A percentile compares a stretch with the other conserved stretches of the same genome.
Conservation (phyloP, 2,888 invertebrate species). For the Ornithoptera priamus region DNA sequence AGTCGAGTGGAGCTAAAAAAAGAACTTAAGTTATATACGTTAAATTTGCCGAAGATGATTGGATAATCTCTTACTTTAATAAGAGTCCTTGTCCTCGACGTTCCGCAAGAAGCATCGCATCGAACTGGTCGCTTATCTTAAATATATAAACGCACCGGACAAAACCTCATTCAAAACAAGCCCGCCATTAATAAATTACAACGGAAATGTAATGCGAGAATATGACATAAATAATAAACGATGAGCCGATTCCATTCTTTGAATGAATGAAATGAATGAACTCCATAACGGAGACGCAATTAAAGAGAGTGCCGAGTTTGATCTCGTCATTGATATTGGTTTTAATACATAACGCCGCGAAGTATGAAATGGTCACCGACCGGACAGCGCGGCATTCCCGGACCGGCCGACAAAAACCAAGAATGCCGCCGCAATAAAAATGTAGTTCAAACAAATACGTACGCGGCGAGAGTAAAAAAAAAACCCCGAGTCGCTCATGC, state of each 20-base stretch:
- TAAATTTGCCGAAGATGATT: constrained; percentile 21
- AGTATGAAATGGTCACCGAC: constrained; percentile 46
- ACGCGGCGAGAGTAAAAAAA: constrained; percentile 53
- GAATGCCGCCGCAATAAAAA: constrained; percentile 60
- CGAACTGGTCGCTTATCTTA: constrained; percentile 40
- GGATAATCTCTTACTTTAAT: constrained; percentile 26
- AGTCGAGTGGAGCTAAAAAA: not conserved
- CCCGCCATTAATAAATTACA: constrained; percentile 46
- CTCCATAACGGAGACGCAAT: constrained; percentile 57
- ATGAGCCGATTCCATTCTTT: constrained; percentile 51
- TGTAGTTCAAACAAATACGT: constrained; percentile 58
- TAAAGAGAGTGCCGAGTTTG: constrained; percentile 44
- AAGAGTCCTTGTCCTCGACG: constrained; percentile 10
- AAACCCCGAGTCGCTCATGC: constrained; percentile 64
- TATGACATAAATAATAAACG: constrained; percentile 60
- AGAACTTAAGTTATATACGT: constrained; percentile 21
- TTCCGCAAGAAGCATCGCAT: constrained; percentile 13
- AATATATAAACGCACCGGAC: constrained; percentile 40
- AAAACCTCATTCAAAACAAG: constrained; percentile 45
- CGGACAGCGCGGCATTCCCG: constrained; percentile 45
- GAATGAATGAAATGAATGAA: constrained; percentile 47
- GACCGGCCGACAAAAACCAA: constrained; percentile 53
- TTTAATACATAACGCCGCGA: constrained; percentile 63
- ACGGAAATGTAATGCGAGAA: constrained; percentile 50
- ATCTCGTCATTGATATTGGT: constrained; percentile 42